Conservation (phyloP, 2,113 vertebrate species). For the Potamarius usumacintae region DNA sequence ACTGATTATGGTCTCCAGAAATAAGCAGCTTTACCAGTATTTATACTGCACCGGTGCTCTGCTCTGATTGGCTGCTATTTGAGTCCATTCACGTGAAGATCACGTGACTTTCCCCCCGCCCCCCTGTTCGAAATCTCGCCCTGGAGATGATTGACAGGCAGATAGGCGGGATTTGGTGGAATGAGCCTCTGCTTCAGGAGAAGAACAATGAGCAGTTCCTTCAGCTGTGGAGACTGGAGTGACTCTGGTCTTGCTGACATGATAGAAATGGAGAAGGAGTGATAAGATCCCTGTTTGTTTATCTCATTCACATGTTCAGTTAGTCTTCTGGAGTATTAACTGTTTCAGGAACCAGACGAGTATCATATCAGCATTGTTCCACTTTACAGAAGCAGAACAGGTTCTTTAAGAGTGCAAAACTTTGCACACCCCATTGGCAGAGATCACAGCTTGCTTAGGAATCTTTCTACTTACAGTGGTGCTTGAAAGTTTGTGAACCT, state of each 20-base stretch:
- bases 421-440: too few relatives aligned
- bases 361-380: too few relatives aligned
- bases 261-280: too few relatives aligned
- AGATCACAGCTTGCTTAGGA: too few relatives aligned
- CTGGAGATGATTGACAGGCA: constrained; percentile 12
- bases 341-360: neutral
- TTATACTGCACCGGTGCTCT: constrained; percentile 70
- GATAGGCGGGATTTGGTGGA: neutral
- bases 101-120: constrained; percentile 12
- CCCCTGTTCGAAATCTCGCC: constrained; percentile 26
- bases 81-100: constrained; percentile 80
- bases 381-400: too few relatives aligned
- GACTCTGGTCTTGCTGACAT: neutral
- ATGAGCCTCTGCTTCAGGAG: neutral
- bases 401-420: too few relatives aligned
- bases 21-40: constrained; percentile 49
- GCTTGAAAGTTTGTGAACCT: too few relatives aligned
- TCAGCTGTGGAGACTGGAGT: neutral
- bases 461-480: too few relatives aligned
- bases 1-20: constrained; percentile 58
- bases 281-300: neutral
- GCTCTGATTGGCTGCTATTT: constrained; percentile 80
- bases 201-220: neutral
- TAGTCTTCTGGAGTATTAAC: neutral
- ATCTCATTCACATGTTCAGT: neutral